Conservation (phyloP, 2,888 invertebrate genomes). For the Autographa gamma region DNA sequence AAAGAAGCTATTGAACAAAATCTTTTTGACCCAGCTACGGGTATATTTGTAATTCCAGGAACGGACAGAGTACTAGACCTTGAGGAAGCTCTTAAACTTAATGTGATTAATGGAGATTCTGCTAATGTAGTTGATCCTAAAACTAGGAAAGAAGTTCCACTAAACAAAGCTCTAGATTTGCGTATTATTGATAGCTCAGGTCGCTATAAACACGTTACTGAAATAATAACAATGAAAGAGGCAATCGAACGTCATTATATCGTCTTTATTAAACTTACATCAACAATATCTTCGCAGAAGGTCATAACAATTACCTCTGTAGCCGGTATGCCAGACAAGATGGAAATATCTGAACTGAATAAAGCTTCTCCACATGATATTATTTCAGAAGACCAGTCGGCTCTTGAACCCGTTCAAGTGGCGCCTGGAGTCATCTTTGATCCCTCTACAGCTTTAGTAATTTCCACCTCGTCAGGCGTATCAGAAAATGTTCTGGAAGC, state of each 20-base stretch:
- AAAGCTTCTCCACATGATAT: conserved; percentile 63
- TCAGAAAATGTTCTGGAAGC: conserved; percentile 93
- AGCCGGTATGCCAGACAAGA: conserved; percentile 91
- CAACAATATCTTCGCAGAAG: conserved; percentile 87
- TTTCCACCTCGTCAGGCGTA: conserved; percentile 92
- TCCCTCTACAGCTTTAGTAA: conserved; percentile 92
- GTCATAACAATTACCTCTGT: conserved; percentile 92
- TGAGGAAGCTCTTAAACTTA: conserved; percentile 95
- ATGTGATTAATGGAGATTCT: conserved; percentile 95
- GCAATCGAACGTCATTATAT: conserved; percentile 92
- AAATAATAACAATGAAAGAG: conserved; percentile 91
- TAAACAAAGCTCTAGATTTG: conserved; percentile 93
- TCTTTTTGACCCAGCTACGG: conserved; percentile 94
- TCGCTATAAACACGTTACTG: conserved; percentile 90
- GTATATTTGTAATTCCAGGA: conserved; percentile 95
- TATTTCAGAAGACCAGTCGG: conserved; percentile 75
- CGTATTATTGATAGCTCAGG: conserved; percentile 94
- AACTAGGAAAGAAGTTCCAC: conserved; percentile 91
- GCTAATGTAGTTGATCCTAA: conserved; percentile 94
- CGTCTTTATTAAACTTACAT: conserved; percentile 87
- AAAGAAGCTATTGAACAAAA: conserved; percentile 95
- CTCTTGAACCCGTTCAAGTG: conserved; percentile 92
- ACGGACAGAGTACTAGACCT: conserved; percentile 95
- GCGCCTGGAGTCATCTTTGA: conserved; percentile 93
- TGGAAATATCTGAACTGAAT: conserved; percentile 90